These are phyloP conservation scores for Butorides virescens DNA, from an alignment of 2,113 vertebrate genomes.

Conservation along the genomic window DNA sequence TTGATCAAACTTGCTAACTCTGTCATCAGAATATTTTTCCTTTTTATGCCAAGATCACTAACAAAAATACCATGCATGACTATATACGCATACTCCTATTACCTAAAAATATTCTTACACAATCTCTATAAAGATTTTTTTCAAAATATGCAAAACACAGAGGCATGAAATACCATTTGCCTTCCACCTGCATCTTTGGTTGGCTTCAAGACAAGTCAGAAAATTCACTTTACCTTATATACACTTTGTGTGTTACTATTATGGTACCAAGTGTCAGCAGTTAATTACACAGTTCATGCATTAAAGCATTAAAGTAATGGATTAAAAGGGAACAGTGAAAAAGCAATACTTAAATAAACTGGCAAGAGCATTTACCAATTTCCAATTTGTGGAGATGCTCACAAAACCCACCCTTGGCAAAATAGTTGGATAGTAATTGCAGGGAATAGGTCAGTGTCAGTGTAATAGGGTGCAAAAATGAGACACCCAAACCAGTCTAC, in stretches of 20 bases:
- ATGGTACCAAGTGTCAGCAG: background rate
- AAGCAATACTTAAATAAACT: background rate
- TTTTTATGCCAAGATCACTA: background rate
- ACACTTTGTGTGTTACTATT: background rate
- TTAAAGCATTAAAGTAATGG: background rate
- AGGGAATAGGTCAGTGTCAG: background rate
- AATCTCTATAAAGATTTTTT: background rate
- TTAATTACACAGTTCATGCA: background rate
- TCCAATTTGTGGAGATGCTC: background rate
- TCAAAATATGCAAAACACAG: background rate
- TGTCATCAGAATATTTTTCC: background rate
- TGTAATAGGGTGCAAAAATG: background rate
- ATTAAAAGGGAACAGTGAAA: background rate
- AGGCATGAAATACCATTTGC: background rate
- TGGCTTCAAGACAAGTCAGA: background rate
- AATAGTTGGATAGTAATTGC: background rate
- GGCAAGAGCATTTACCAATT: background rate
- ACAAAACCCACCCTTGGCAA: background rate
- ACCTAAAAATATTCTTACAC: background rate
- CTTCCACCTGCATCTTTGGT: background rate
- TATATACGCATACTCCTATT: background rate
- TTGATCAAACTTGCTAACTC: background rate
- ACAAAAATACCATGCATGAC: background rate
- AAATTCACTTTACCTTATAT: background rate
- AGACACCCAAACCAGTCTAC: background rate